Percentiles rank a stretch among this genome's conserved stretches.
Evolutionary conservation across 2,888 invertebrate genomes (phyloP).

Genomic region (Cylloceria caligata): DNA sequence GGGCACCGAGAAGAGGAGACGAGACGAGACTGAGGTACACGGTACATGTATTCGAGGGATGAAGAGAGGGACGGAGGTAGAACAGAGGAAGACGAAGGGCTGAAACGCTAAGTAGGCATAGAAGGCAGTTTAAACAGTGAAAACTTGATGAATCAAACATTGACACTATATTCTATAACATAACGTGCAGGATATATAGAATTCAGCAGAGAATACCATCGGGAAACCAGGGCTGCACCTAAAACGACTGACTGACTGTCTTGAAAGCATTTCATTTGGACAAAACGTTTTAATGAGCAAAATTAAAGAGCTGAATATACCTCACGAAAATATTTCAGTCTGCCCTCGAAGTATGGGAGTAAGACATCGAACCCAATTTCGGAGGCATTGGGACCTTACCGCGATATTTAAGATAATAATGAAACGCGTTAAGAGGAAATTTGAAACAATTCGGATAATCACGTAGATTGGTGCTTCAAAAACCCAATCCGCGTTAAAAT

Average conservation of each 20-base stretch:
- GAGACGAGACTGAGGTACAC: not conserved
- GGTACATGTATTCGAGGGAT: no score
- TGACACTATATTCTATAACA: not conserved
- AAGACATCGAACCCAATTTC: no score
- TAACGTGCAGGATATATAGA: not conserved
- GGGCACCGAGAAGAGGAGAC: slow-evolving; percentile 17
- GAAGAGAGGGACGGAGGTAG: slow-evolving; percentile 5
- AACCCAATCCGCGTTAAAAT: no score
- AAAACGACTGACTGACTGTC: not conserved
- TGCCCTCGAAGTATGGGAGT: not conserved
- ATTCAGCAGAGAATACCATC: not conserved
- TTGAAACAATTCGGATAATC: no score
- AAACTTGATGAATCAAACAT: slow-evolving; percentile 26
- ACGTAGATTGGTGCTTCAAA: no score
- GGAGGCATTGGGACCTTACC: no score
- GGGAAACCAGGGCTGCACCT: not conserved
- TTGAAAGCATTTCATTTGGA: slow-evolving; percentile 6
- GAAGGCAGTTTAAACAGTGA: slow-evolving; percentile 33
- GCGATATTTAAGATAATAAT: no score
- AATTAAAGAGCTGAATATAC: not conserved
- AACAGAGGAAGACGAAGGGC: not conserved
- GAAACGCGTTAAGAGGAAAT: no score
- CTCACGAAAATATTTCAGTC: not conserved
- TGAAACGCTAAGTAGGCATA: slow-evolving; percentile 20
- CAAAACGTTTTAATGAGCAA: slow-evolving; percentile 9